phyloP scores from a whole-genome alignment of 2,113 vertebrate species.

The Pterocles gutturalis region DNA sequence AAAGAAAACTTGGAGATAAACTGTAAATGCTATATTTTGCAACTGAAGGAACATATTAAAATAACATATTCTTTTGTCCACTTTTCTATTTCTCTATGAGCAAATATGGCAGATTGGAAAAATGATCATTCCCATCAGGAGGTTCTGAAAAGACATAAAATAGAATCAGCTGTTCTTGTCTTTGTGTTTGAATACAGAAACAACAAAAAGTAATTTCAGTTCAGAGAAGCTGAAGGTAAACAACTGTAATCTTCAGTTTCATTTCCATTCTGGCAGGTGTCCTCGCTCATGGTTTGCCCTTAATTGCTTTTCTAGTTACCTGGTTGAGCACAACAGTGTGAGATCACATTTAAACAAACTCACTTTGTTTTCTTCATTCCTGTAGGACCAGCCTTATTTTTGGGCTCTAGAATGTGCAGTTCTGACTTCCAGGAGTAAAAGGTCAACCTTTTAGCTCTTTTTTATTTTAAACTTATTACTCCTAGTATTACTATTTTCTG shows the following conservation, averaged over 20 bases:
- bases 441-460: neutral
- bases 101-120: slow-evolving; percentile 42
- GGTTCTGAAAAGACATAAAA: slow-evolving; percentile 19
- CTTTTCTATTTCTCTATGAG: slow-evolving; percentile 4
- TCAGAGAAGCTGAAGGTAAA: slow-evolving; percentile 63
- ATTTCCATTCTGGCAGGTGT: slow-evolving; percentile 59
- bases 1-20: neutral
- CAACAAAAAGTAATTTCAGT: slow-evolving; percentile 70
- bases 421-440: slow-evolving; percentile 1
- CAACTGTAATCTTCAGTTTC: slow-evolving; percentile 66
- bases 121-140: slow-evolving; percentile 30
- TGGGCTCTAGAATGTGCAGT: neutral
- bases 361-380: slow-evolving; percentile 27
- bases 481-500: neutral
- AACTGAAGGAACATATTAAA: slow-evolving; percentile 6
- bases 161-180: slow-evolving; percentile 60
- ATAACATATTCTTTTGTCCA: neutral
- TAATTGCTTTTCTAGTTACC: slow-evolving; percentile 71
- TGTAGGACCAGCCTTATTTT: neutral
- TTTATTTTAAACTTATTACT: neutral
- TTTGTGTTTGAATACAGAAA: slow-evolving; percentile 51
- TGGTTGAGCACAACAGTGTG: slow-evolving; percentile 34
- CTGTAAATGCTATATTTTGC: neutral
- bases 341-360: slow-evolving; percentile 44
- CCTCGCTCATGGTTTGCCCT: slow-evolving; percentile 19